Conservation (phyloP, 2,113 vertebrate genomes). For the Pterocles burchelli region DNA sequence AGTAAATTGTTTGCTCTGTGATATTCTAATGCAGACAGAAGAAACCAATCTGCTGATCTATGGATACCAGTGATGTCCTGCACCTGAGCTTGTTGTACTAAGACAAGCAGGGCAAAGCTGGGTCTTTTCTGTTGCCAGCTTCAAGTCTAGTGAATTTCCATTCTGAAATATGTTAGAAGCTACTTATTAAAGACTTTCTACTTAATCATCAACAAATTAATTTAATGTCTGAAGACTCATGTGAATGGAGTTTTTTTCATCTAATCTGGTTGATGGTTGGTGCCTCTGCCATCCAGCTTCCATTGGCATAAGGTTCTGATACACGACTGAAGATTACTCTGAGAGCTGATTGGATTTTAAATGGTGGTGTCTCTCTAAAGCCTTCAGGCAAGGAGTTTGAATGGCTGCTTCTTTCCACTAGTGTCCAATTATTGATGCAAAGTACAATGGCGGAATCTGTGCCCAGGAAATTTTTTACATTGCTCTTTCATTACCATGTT, state of each 20-base stretch:
- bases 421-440: background rate
- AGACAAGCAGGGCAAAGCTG: background rate
- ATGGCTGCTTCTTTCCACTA: background rate
- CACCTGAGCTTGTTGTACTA: background rate
- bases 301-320: background rate
- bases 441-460: background rate
- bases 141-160: background rate
- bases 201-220: background rate
- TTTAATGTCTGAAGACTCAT: background rate
- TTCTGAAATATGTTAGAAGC: background rate
- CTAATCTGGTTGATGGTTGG: background rate
- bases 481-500: background rate
- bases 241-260: background rate
- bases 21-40: background rate
- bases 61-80: accelerated
- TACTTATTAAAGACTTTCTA: background rate
- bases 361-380: background rate
- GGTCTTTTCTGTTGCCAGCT: background rate
- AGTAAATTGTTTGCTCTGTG: background rate
- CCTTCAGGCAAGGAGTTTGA: background rate
- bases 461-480: background rate
- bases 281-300: background rate
- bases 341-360: background rate
- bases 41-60: background rate
- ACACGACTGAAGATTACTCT: background rate